A percentile compares a stretch with the other conserved stretches of the same genome.
phyloP scores from a whole-genome alignment of 2,888 invertebrate species.

The Belgica antarctica region DNA sequence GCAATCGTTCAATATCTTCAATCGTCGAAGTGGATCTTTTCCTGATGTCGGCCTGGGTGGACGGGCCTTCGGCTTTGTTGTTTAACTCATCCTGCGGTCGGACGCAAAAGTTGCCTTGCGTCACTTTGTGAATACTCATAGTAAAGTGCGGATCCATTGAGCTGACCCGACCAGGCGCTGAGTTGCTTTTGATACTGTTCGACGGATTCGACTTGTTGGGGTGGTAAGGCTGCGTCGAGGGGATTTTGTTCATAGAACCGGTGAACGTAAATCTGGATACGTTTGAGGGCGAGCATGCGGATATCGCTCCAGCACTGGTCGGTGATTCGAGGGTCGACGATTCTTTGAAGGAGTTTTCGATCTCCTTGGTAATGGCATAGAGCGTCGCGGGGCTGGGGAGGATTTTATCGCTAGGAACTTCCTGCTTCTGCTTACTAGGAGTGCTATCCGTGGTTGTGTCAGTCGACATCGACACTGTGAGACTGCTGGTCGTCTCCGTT shows the following conservation, averaged over 20 bases:
- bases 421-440: conserved; percentile 47
- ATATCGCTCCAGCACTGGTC: conserved; percentile 45
- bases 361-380: conserved; percentile 74
- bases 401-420: conserved; percentile 51
- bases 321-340: conserved; percentile 47
- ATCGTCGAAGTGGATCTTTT: conserved; percentile 49
- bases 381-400: conserved; percentile 76
- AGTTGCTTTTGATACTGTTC: conserved; percentile 56
- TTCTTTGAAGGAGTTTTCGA: conserved; percentile 74
- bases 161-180: conserved; percentile 55
- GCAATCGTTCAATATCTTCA: conserved; percentile 62
- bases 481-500: conserved; percentile 30
- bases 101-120: conserved; percentile 62
- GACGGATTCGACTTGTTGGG: conserved; percentile 53
- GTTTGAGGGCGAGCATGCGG: conserved; percentile 45
- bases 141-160: conserved; percentile 56
- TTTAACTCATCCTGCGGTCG: conserved; percentile 67
- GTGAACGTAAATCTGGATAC: conserved; percentile 25
- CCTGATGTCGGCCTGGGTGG: not conserved
- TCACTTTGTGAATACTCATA: conserved; percentile 55
- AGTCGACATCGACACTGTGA: conserved; percentile 53
- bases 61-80: conserved; percentile 63
- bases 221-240: not conserved
- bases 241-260: conserved; percentile 37
- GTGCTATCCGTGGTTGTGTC: conserved; percentile 51